Evolutionary conservation across 2,888 invertebrate genomes (phyloP).

Genomic region (Noctua pronuba): DNA sequence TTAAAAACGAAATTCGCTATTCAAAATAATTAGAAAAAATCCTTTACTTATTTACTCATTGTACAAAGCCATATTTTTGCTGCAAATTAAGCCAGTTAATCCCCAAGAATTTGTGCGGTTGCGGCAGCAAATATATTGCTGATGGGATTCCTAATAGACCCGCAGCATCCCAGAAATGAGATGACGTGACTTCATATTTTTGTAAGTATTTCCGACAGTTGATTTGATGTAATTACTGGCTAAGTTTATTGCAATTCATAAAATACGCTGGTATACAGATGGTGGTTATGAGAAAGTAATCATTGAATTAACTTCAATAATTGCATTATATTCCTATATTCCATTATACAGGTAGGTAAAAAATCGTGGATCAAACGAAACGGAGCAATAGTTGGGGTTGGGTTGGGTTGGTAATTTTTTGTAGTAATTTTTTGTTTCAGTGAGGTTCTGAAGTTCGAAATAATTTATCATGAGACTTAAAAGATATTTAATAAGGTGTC

Average conservation of each 20-base stretch:
- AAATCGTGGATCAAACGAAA: no score
- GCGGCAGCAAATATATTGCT: constrained; percentile 41
- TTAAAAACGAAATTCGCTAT: neutral
- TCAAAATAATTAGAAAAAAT: neutral
- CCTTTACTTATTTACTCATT: neutral
- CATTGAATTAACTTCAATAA: neutral
- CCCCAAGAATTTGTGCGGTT: constrained; percentile 1
- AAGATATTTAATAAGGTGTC: no score
- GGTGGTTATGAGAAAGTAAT: neutral
- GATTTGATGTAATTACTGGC: constrained; percentile 25
- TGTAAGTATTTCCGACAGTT: neutral
- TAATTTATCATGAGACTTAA: no score
- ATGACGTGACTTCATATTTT: constrained; percentile 32
- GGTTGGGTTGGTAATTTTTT: no score
- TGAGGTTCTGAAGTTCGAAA: no score
- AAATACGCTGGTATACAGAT: neutral
- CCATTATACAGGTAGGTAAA: no score
- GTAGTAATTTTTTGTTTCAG: no score
- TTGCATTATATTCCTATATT: neutral
- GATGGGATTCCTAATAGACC: constrained; percentile 38
- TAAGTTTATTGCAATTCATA: constrained; percentile 1
- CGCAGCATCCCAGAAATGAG: constrained; percentile 17
- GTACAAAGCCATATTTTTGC: neutral
- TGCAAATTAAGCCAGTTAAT: neutral
- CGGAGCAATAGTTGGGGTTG: no score